Evolutionary conservation across 2,113 vertebrate species (phyloP), one percentile per base, ranked within the genome.

Genomic region (Phoxinus phoxinus): DNA sequence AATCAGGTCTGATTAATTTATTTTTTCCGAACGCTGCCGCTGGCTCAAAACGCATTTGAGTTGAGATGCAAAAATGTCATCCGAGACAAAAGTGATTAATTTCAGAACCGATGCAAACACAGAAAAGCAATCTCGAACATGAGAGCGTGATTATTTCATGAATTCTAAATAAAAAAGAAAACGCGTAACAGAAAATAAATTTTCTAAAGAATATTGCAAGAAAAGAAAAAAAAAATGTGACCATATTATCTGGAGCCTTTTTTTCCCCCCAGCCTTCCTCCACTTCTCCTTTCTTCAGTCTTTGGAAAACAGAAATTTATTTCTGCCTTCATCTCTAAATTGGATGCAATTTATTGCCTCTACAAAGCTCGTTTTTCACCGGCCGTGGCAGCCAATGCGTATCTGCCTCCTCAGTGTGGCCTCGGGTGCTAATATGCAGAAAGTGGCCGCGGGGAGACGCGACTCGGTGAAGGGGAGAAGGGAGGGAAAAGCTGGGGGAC

Each of bases 311-410:
- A 94, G 92, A 95, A 94, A 95, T 95, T 94, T 95, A 95, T 95
- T 95, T 95, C 94, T 93, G 91, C 94, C 95, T 95, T 95, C 94
- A 95, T 95, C 94, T 95, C 93, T 93, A 95, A 95, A 95, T 95
- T 95, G 95, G 94, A 95, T 94, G 94, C 94, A 95, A 95, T 95
- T 95, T 95, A 95, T 95, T 95, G 94, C 94, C 92, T 95, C 92
- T 94, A 90, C 90, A 93, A 95, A 95, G 94, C 95, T 95, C 94
- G 94, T 95, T 95, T 95, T 95, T 95, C 95, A 95, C 94, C 90
- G 92, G 93, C 94, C 90, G 86, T 92, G 93, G 93, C 94, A 95
- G 94, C 92, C 92, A 93, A 91, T 93, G 94, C 89, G 86, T 93
- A 94, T 95, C 93, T 94, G 94, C 94, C 94, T 93, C 89, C 92